These are phyloP conservation scores for Andinoacara biseriatus DNA, from an alignment of 2,113 vertebrate genomes.

Conservation along the genomic window DNA sequence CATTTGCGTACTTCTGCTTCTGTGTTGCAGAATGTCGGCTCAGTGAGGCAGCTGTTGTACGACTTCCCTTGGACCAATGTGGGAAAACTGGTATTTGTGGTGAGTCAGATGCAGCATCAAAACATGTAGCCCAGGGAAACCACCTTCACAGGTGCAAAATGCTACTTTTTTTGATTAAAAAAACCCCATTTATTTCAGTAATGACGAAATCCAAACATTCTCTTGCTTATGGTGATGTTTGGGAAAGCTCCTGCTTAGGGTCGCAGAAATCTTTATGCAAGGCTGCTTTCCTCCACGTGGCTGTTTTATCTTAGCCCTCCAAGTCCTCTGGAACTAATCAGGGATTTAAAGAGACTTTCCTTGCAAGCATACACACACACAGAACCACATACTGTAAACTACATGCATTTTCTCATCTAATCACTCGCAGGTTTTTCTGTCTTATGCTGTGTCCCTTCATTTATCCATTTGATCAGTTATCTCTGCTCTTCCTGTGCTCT, in stretches of 20 bases:
- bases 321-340: constrained; percentile 71
- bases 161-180: neutral
- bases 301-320: constrained; percentile 53
- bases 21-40: constrained; percentile 86
- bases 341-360: constrained; percentile 61
- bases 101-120: constrained; percentile 77
- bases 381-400: constrained; percentile 6
- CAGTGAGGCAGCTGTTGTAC: constrained; percentile 92
- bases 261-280: constrained; percentile 47
- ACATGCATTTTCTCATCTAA: neutral
- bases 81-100: constrained; percentile 98
- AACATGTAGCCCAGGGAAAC: neutral
- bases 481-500: neutral
- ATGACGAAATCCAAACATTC: constrained; percentile 7
- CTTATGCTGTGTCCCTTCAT: neutral
- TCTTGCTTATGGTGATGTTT: constrained; percentile 1
- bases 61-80: constrained; percentile 99
- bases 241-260: constrained; percentile 37
- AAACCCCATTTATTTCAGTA: neutral
- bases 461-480: constrained; percentile 7
- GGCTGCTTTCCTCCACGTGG: constrained; percentile 27
- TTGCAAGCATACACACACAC: constrained; percentile 6
- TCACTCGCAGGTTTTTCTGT: constrained; percentile 14
- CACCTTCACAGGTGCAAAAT: neutral
- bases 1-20: neutral